Percentiles rank a stretch among this genome's conserved stretches.
Evolutionary conservation across 2,888 invertebrate genomes (phyloP).

Genomic region (Tenodera sinensis): DNA sequence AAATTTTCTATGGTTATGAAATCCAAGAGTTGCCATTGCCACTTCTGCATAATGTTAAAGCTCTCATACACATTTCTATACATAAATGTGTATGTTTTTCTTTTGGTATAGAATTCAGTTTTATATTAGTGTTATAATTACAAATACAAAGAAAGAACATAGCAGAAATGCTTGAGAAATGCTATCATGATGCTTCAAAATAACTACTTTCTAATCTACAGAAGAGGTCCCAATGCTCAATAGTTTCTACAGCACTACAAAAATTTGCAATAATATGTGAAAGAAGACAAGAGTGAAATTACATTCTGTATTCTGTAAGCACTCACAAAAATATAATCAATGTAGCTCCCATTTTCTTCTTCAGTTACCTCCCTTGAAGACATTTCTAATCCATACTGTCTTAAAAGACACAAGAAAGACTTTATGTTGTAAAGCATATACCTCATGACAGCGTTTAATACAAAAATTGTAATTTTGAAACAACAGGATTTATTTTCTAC

Average conservation of each 20-base stretch:
- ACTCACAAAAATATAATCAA: not conserved
- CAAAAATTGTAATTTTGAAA: not conserved
- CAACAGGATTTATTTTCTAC: not conserved
- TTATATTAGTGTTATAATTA: not conserved
- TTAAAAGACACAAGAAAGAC: not conserved
- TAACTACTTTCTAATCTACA: not conserved
- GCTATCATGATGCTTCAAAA: not conserved
- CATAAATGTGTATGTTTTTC: not conserved
- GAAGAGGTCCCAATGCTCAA: not conserved
- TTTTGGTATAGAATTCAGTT: not conserved
- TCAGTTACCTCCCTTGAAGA: not conserved
- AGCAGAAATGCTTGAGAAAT: not conserved
- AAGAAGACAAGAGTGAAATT: not conserved
- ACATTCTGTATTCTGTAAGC: not conserved
- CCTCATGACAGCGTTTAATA: not conserved
- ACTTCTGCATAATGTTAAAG: not conserved
- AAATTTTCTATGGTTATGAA: not conserved
- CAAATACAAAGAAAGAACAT: not conserved
- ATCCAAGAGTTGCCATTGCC: not conserved
- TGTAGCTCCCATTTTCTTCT: not conserved
- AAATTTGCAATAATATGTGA: not conserved
- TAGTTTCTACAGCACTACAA: not conserved
- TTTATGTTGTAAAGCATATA: not conserved
- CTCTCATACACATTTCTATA: not conserved
- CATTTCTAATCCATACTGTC: not conserved